phyloP scores from a whole-genome alignment of 2,888 invertebrate species.

The Nephrocerus scutellatus region DNA sequence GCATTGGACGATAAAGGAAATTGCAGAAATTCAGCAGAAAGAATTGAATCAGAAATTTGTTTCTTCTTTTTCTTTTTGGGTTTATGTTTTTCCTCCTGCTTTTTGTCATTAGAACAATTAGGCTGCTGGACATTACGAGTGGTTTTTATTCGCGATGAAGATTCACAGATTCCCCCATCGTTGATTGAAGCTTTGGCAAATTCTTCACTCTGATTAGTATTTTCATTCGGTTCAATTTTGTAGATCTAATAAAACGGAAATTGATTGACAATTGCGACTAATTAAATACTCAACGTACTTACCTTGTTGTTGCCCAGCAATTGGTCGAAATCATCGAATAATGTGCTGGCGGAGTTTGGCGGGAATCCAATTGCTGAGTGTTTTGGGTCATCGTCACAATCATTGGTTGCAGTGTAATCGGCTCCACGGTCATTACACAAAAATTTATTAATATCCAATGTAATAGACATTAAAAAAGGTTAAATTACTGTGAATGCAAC shows the following conservation, averaged over 20 bases:
- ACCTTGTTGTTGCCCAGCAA: constrained; percentile 16
- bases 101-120: neutral
- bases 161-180: no score
- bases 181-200: no score
- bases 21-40: constrained; percentile 12
- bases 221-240: neutral
- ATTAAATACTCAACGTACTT: neutral
- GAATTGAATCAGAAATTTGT: neutral
- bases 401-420: no score
- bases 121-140: neutral
- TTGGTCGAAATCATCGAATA: constrained; percentile 21
- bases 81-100: neutral
- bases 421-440: no score
- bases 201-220: neutral
- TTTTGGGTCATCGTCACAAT: no score
- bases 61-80: neutral
- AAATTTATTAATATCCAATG: constrained; percentile 19
- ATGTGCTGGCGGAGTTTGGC: constrained; percentile 15
- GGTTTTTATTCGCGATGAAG: neutral
- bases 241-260: constrained; percentile 4
- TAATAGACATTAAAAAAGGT: constrained; percentile 22
- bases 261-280: neutral
- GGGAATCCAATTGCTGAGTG: constrained; percentile 14
- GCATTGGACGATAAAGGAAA: no score
- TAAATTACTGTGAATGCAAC: no score